A percentile compares a stretch with the other conserved stretches of the same genome.
Conservation (phyloP, 2,888 invertebrate species). For the Odontothrips loti region DNA sequence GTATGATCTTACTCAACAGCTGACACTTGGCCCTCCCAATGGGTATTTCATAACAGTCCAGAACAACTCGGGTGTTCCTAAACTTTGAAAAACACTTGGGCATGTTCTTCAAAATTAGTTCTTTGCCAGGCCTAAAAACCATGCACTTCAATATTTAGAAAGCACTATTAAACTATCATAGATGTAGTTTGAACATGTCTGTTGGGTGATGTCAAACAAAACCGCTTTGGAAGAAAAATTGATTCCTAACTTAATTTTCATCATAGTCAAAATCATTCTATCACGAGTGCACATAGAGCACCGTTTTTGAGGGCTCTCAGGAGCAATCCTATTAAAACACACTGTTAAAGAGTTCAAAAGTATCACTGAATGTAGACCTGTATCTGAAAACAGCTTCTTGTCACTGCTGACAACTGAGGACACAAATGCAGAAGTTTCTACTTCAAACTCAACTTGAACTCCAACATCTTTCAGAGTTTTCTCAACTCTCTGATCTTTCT, state of each 20-base stretch:
- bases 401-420: background rate
- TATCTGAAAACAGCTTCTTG: background rate
- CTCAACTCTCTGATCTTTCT: background rate
- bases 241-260: background rate
- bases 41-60: constrained; percentile 30
- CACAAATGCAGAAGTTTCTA: background rate
- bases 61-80: constrained; percentile 16
- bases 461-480: background rate
- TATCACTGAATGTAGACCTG: background rate
- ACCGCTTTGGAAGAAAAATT: background rate
- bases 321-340: background rate
- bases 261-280: background rate
- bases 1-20: constrained; percentile 28
- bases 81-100: background rate
- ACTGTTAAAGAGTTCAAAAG: background rate
- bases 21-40: constrained; percentile 27
- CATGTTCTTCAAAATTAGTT: background rate
- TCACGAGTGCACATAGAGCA: background rate
- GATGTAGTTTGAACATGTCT: background rate
- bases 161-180: background rate
- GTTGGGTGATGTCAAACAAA: background rate
- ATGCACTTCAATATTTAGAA: background rate
- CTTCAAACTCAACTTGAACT: background rate
- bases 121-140: background rate
- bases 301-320: background rate